A percentile compares a stretch with the other conserved stretches of the same genome.
These are phyloP conservation scores for Muscina levida DNA, from an alignment of 2,888 invertebrate species.

Conservation along the genomic window DNA sequence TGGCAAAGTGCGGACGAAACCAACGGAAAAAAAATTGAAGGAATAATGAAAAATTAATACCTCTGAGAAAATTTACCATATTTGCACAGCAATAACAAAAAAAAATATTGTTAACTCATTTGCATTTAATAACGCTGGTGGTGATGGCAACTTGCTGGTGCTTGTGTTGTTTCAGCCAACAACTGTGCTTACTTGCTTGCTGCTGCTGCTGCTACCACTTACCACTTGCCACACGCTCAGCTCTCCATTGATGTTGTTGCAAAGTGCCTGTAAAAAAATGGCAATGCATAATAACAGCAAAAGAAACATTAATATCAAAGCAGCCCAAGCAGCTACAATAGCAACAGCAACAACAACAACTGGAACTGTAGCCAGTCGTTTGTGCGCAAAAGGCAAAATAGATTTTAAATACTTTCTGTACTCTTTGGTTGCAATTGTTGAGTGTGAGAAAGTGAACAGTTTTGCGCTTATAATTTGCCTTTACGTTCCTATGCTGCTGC, in stretches of 20 bases:
- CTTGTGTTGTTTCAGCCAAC: neutral
- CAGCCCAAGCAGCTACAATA: too few relatives aligned
- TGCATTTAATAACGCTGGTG: slow-evolving; percentile 55
- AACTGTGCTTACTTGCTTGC: neutral
- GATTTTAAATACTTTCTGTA: slow-evolving; percentile 52
- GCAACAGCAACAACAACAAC: too few relatives aligned
- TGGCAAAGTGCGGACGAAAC: neutral
- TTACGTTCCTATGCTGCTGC: neutral
- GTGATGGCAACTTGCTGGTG: neutral
- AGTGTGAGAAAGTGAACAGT: slow-evolving; percentile 14
- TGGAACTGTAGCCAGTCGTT: too few relatives aligned
- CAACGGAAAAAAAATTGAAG: too few relatives aligned
- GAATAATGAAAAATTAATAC: slow-evolving; percentile 57
- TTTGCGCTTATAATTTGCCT: slow-evolving; percentile 23
- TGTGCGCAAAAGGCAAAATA: slow-evolving; percentile 38
- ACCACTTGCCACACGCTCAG: neutral
- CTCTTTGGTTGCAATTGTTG: neutral
- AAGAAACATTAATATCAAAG: neutral
- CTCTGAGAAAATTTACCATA: slow-evolving; percentile 60
- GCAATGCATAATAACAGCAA: slow-evolving; percentile 38
- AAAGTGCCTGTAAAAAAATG: slow-evolving; percentile 49
- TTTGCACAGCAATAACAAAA: slow-evolving; percentile 37
- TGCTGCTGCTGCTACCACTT: slow-evolving; percentile 8
- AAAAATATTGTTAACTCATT: slow-evolving; percentile 57
- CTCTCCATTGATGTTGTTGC: slow-evolving; percentile 18